Base-by-base conservation (phyloP, 2,797 vertebrate genomes). In the Morelia viridis region DNA sequence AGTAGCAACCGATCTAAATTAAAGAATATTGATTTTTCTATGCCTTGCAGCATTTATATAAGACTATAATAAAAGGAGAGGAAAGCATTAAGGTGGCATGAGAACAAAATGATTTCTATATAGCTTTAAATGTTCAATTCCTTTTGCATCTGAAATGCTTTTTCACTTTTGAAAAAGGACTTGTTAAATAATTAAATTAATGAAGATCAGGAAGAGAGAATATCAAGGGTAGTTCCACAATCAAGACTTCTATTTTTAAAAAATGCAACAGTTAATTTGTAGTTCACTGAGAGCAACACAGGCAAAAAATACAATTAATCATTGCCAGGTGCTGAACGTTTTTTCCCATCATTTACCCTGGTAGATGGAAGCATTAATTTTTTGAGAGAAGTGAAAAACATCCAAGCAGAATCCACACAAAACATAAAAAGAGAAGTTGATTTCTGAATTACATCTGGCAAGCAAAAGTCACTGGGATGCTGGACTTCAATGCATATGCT, bases 401-500 rank as follows among this genome's bases (percentile, higher is more conserved):
- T 13, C 4, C 46, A 80, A 89, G 65, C 50, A 87, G 31, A 53
- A 64, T 35, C 15, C 58, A 87, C 19, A 62, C 53, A 26, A 22
- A 60, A 24, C 8, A 4, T 46, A 88, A 46, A 35, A 87, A 65
- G 53, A 56, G 17, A 62, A n/a, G 15, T 62, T 87, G 88, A 84
- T 89, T 91, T 83, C 85, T 90, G 89, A 35, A 87, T 19, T 46
- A 19, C 68, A 64, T 87, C 89, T 64, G 89, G 89, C 88, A 87
- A 76, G n/a, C 88, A 83, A 76, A 31, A 87, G 28, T 28, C 65
- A 41, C 31, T n/a, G n/a, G 50, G 85, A 56, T 83, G 46, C 19
- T 64, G 31, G 85, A 19, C 10, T 64, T 5, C 19, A 19, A 92
- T 24, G 58, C 85, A 87, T 26, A 19, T 46, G 28, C 61, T 91